Percentiles rank a stretch among this genome's conserved stretches.
These are phyloP conservation scores for Proisotoma minuta DNA, from an alignment of 2,888 invertebrate species.

Conservation along the genomic window DNA sequence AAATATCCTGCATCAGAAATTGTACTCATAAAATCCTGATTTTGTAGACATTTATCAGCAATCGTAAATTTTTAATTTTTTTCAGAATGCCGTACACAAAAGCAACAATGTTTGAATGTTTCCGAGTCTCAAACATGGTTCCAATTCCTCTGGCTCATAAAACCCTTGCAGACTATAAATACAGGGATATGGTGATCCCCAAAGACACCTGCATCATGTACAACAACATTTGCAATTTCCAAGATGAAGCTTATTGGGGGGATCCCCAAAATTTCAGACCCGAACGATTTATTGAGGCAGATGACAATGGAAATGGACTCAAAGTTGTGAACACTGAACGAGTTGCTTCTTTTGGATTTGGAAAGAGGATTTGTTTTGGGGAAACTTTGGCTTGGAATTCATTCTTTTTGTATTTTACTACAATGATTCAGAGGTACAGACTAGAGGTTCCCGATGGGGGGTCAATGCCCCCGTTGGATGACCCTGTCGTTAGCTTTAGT, in stretches of 20 bases:
- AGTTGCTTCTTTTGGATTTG: slow-evolving; percentile 3
- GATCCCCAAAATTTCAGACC: slow-evolving; percentile 8
- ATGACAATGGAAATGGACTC: background rate
- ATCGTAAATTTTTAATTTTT: too few relatives aligned
- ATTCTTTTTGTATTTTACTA: background rate
- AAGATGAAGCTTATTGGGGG: slow-evolving; percentile 3
- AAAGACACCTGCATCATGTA: too few relatives aligned
- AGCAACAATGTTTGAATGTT: slow-evolving; percentile 1
- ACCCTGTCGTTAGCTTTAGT: too few relatives aligned
- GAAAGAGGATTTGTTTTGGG: slow-evolving; percentile 4
- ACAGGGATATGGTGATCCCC: too few relatives aligned
- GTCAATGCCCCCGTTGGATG: too few relatives aligned
- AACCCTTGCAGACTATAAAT: too few relatives aligned
- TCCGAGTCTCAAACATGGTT: background rate
- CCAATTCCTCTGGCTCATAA: slow-evolving; percentile 7
- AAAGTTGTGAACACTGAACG: slow-evolving; percentile 5
- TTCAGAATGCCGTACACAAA: slow-evolving; percentile 8
- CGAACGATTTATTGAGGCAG: background rate
- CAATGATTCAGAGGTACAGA: background rate
- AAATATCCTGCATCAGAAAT: too few relatives aligned
- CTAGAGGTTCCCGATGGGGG: too few relatives aligned
- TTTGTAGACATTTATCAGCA: too few relatives aligned
- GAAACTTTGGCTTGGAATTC: slow-evolving; percentile 9
- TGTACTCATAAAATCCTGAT: too few relatives aligned
- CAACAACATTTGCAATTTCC: background rate